Percentiles rank a stretch among this genome's conserved stretches.
Evolutionary conservation across 2,113 vertebrate genomes (phyloP).

Genomic region (Marmota monax): DNA sequence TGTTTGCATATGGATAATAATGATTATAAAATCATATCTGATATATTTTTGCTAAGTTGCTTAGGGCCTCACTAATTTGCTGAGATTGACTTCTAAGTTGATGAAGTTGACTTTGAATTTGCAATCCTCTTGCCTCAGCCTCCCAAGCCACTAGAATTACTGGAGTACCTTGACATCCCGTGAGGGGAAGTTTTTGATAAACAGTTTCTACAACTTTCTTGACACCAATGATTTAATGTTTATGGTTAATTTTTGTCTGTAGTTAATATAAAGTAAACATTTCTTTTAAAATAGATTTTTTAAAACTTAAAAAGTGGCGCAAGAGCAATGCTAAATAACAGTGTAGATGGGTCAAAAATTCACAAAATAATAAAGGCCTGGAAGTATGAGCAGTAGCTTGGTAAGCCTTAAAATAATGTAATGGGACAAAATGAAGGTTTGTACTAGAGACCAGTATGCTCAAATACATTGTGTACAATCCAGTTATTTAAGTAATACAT

Average conservation of each 20-base stretch:
- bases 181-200: neutral
- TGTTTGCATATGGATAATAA: neutral
- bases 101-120: too few species aligned
- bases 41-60: neutral
- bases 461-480: neutral
- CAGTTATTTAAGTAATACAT: conserved; percentile 20
- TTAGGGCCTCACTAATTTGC: too few species aligned
- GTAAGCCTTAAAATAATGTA: neutral
- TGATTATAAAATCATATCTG: neutral
- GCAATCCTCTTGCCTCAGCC: too few species aligned
- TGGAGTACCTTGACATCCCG: too few species aligned
- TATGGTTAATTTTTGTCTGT: neutral
- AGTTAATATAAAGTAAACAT: neutral
- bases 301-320: neutral
- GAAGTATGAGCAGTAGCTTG: neutral
- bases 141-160: too few species aligned
- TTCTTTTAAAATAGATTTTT: neutral
- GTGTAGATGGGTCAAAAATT: neutral
- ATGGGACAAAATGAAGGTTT: neutral
- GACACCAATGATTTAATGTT: neutral
- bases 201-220: neutral
- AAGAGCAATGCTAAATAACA: neutral
- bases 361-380: neutral
- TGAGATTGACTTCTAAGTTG: too few species aligned
- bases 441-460: neutral